Evolutionary conservation across 1,140 invertebrate species (phyloP).

Genomic region (Galleria mellonella): DNA sequence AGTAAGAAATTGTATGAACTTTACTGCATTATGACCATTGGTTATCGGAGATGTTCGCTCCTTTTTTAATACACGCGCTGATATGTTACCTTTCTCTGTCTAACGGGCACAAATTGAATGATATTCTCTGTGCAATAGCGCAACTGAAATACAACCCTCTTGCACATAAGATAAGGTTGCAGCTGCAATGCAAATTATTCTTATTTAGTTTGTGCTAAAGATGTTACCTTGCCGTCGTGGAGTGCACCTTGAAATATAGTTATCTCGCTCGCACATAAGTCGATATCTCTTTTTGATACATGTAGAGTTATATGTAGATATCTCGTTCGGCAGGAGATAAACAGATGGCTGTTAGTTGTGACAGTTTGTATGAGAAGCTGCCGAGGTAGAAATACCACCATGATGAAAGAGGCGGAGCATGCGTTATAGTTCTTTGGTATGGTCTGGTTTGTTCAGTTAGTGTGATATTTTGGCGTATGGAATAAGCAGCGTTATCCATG

Average conservation of each 20-base stretch:
- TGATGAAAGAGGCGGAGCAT: conserved; percentile 65
- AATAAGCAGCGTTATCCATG: background rate
- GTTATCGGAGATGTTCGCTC: conserved; percentile 35
- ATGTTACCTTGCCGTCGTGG: conserved; percentile 35
- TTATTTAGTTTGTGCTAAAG: conserved; percentile 25
- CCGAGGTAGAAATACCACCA: conserved; percentile 51
- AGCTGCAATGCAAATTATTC: conserved; percentile 48
- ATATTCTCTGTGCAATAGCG: conserved; percentile 18
- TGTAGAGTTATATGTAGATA: conserved; percentile 64
- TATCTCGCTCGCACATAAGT: conserved; percentile 48
- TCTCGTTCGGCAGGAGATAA: conserved; percentile 64
- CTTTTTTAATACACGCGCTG: conserved; percentile 32
- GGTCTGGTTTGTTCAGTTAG: conserved; percentile 13
- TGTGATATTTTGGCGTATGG: conserved; percentile 19
- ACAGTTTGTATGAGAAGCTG: conserved; percentile 38
- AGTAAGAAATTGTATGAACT: conserved; percentile 29
- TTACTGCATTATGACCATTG: conserved; percentile 36
- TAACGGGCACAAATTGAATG: conserved; percentile 23
- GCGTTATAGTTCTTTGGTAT: background rate
- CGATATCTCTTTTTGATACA: conserved; percentile 59
- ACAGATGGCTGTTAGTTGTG: conserved; percentile 49
- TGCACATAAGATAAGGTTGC: conserved; percentile 48
- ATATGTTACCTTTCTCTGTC: conserved; percentile 34
- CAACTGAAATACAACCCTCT: conserved; percentile 53
- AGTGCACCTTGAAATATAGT: conserved; percentile 57